Conservation (phyloP, 2,113 vertebrate species). For the Scytalopus superciliaris region DNA sequence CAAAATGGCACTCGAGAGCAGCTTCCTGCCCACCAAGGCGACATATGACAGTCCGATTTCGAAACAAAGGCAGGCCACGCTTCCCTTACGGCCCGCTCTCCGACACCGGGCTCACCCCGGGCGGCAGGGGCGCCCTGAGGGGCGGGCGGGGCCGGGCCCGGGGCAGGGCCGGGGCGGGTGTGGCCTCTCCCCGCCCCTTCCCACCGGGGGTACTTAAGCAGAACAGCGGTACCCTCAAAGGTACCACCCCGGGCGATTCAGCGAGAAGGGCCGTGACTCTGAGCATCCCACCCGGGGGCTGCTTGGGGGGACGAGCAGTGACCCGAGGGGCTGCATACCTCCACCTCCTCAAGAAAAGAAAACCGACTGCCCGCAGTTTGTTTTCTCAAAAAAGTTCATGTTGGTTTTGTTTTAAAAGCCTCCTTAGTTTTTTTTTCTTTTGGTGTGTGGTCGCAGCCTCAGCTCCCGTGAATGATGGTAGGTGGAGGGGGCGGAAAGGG, state of each 20-base stretch:
- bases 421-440: neutral
- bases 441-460: neutral
- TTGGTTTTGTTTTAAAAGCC: neutral
- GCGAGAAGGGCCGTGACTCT: fast-evolving
- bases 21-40: neutral
- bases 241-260: no score
- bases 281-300: neutral
- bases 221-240: neutral
- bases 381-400: neutral
- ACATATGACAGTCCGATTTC: fast-evolving
- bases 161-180: neutral
- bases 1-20: neutral
- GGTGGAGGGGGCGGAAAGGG: neutral
- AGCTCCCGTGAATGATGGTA: neutral
- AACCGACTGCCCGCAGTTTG: fast-evolving
- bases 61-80: fast-evolving
- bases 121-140: no score
- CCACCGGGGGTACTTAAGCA: neutral
- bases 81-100: no score
- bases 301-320: neutral
- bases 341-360: fast-evolving
- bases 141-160: fast-evolving
- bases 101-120: no score
- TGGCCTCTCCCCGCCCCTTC: constrained; percentile 29
- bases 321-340: fast-evolving